Evolutionary conservation across 2,888 invertebrate genomes (phyloP).

Genomic region (Andrena bicolor): DNA sequence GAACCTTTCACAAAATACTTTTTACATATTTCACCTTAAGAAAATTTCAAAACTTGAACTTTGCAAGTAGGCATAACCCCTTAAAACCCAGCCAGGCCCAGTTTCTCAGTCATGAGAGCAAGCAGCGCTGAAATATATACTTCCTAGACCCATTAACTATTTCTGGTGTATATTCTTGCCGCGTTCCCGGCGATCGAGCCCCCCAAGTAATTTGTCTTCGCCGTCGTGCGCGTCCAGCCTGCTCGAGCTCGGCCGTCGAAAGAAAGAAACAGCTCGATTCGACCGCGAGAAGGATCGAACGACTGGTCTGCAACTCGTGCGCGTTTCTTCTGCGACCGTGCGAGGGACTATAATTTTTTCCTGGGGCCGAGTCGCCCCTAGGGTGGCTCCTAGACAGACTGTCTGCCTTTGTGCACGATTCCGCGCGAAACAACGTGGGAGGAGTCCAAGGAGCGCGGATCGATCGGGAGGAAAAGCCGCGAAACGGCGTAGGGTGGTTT

Average conservation of each 20-base stretch:
- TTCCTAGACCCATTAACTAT: conserved; percentile 40
- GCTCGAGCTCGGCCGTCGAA: conserved; percentile 36
- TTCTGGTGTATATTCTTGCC: conserved; percentile 38
- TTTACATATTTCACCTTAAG: too few relatives aligned
- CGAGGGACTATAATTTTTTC: conserved; percentile 48
- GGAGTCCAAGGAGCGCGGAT: conserved; percentile 35
- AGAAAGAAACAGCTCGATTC: conserved; percentile 47
- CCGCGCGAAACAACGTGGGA: conserved; percentile 45
- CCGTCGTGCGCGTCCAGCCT: conserved; percentile 26
- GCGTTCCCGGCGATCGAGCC: conserved; percentile 28
- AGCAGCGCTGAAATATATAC: conserved; percentile 46
- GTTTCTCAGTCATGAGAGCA: conserved; percentile 3
- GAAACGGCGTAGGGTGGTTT: conserved; percentile 12
- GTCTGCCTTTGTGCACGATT: conserved; percentile 11
- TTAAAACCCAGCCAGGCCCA: conserved; percentile 4
- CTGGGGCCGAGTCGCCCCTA: not conserved
- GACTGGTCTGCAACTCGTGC: conserved; percentile 19
- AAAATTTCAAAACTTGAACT: too few relatives aligned
- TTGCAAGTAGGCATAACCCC: too few relatives aligned
- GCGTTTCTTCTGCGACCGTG: not conserved
- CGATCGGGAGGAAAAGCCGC: conserved; percentile 48
- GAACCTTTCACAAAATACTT: too few relatives aligned
- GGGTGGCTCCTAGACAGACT: conserved; percentile 27
- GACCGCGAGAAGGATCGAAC: conserved; percentile 30
- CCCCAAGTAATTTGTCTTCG: conserved; percentile 63